Evolutionary conservation across 2,113 vertebrate species (phyloP), one percentile per base, ranked within the genome.

Genomic region (Alouatta palliata): DNA sequence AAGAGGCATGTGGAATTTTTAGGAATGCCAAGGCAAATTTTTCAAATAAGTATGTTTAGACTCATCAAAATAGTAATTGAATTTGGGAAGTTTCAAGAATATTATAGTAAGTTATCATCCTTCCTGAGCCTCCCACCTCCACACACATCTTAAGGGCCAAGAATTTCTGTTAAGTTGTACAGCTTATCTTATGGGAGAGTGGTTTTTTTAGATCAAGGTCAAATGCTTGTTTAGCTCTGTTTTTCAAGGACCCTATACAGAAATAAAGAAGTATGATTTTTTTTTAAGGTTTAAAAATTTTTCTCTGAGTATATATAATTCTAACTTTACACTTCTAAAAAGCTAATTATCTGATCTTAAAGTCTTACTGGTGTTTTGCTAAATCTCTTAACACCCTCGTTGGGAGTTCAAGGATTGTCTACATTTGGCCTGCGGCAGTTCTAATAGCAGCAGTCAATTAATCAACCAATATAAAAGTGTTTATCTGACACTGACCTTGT

Each of bases 401-500:
- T 86, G 93, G 20, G 85, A 93, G 84, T 96, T 96, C 52, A 97
- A 70, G 80, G 75, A 87, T 90, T 61, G 68, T 58, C 56, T 91
- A 9, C 68, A 87, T 92, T 97, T 97, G 91, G 40, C 77, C 66
- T 82, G 45, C 81, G 82, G 58, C 8, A 58, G 17, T 85, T 95
- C 66, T 88, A 84, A 96, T 91, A 82, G 66, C 64, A 86, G 49
- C 23, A 75, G 12, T 96, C 91, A 97, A 19, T 95, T 80, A 95
- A 95, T 95, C 93, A 97, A 40, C 52, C 32, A 30, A 8, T 94
- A 49, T 85, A 54, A 92, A 95, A 85, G 68, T 85, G 70, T 90
- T 97, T 86, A 49, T 94, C 82, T 92, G 87, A 87, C 83, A 85
- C 35, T 94, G 91, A 87, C 77, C 81, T 92, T 87, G 70, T 92